Conservation (phyloP, 1,140 invertebrate genomes). For the Neotoxoptera formosana region DNA sequence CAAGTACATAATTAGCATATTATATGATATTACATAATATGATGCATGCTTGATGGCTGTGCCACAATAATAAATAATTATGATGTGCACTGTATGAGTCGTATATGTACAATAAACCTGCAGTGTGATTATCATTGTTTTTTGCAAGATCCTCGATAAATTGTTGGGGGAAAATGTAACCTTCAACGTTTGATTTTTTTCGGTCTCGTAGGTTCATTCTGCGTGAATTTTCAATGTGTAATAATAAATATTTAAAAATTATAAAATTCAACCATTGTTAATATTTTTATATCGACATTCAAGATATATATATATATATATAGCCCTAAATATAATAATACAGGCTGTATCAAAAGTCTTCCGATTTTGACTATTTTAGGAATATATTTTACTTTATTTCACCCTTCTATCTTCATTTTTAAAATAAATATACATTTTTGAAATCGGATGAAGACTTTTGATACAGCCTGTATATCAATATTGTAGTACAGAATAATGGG, state of each 20-base stretch:
- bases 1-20: neutral
- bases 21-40: slow-evolving; percentile 7
- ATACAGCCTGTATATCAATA: no score
- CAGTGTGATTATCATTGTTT: neutral
- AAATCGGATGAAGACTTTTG: no score
- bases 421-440: no score
- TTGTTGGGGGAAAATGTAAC: neutral
- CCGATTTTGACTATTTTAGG: no score
- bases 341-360: no score
- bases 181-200: neutral
- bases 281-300: neutral
- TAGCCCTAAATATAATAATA: no score
- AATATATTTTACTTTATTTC: no score
- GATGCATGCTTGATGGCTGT: neutral
- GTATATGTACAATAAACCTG: neutral
- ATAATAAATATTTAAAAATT: neutral
- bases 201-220: neutral
- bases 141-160: neutral
- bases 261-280: neutral
- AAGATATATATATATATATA: no score
- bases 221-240: neutral
- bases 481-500: no score
- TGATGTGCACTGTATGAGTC: neutral
- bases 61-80: neutral
- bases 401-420: no score